These are phyloP conservation scores for Parnassius smintheus DNA, from an alignment of 2,888 invertebrate species.

Conservation along the genomic window DNA sequence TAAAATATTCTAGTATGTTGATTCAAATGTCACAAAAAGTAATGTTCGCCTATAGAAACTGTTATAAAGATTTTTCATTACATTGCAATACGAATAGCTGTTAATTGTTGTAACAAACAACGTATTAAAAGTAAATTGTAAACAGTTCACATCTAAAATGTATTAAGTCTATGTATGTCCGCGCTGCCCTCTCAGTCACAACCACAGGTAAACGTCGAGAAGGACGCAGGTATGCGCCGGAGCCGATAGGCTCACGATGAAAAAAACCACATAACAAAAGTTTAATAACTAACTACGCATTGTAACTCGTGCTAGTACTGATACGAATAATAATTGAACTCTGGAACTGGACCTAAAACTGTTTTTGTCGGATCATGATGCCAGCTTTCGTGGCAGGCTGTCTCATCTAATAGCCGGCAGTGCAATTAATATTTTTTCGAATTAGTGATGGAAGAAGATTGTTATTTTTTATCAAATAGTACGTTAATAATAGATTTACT, in stretches of 20 bases:
- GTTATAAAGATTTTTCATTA: no score
- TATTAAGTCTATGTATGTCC: conserved; percentile 40
- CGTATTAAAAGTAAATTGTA: no score
- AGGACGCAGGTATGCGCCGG: conserved; percentile 66
- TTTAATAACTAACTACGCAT: conserved; percentile 68
- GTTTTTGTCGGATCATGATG: conserved; percentile 35
- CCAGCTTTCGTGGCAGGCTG: conserved; percentile 30
- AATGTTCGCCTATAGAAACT: no score
- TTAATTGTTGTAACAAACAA: no score
- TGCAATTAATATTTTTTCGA: conserved; percentile 32
- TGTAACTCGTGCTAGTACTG: conserved; percentile 45
- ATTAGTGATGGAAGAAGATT: neutral
- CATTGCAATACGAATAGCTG: no score
- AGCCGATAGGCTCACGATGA: conserved; percentile 43
- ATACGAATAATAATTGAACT: conserved; percentile 45
- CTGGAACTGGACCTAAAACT: conserved; percentile 37
- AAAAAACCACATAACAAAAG: conserved; percentile 65
- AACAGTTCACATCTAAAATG: conserved; percentile 43
- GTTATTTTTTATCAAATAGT: neutral
- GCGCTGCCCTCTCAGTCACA: conserved; percentile 52
- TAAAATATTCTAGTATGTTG: no score
- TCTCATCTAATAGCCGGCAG: conserved; percentile 32
- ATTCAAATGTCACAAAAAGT: no score
- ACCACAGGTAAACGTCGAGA: conserved; percentile 67
- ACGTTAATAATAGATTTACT: neutral